phyloP scores from a whole-genome alignment of 2,113 vertebrate species.

The Channa maculata region DNA sequence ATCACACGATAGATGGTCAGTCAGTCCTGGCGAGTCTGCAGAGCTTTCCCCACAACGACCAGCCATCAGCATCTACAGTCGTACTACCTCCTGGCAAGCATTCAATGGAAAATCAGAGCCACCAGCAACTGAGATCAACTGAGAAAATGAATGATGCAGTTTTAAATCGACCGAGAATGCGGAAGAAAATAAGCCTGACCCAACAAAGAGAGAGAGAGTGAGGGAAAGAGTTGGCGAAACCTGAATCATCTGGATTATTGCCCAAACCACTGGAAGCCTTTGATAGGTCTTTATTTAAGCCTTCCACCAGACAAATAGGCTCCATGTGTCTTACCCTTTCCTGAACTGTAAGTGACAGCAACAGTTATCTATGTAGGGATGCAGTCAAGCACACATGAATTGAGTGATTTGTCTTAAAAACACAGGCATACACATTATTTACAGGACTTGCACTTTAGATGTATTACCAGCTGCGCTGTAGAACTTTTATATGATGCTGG shows the following conservation, averaged over 20 bases:
- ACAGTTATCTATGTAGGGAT: slow-evolving; percentile 74
- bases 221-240: slow-evolving; percentile 69
- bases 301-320: slow-evolving; percentile 79
- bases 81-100: slow-evolving; percentile 61
- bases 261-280: slow-evolving; percentile 75
- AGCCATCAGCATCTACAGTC: slow-evolving; percentile 52
- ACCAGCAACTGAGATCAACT: slow-evolving; percentile 63
- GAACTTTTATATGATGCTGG: slow-evolving; percentile 53
- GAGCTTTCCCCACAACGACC: slow-evolving; percentile 32
- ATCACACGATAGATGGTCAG: slow-evolving; percentile 22
- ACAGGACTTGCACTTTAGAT: slow-evolving; percentile 75
- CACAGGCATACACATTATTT: slow-evolving; percentile 39
- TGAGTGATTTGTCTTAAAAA: slow-evolving; percentile 58
- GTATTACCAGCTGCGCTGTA: slow-evolving; percentile 58
- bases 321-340: slow-evolving; percentile 79
- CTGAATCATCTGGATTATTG: slow-evolving; percentile 71
- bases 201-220: slow-evolving; percentile 60
- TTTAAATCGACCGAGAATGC: slow-evolving; percentile 66
- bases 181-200: slow-evolving; percentile 56
- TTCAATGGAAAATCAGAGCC: slow-evolving; percentile 44
- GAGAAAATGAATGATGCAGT: slow-evolving; percentile 63
- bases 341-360: slow-evolving; percentile 83
- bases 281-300: slow-evolving; percentile 79
- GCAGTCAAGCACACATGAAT: slow-evolving; percentile 69
- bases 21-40: slow-evolving; percentile 24